Percentiles rank a stretch among this genome's conserved stretches.
phyloP scores from a whole-genome alignment of 2,797 vertebrate genomes.

The Monodelphis domestica region DNA sequence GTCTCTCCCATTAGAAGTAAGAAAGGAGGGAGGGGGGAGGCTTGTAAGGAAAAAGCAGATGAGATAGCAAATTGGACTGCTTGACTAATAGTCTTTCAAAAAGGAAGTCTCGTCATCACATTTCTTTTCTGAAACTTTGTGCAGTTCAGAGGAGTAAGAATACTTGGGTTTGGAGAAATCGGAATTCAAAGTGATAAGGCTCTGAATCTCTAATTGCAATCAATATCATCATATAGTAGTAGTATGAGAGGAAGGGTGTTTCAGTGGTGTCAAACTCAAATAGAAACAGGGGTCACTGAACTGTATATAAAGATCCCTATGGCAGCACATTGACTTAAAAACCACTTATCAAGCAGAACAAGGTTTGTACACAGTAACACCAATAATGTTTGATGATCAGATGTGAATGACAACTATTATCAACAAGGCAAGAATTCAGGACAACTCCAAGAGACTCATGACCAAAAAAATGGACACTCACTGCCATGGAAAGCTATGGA shows the following conservation, averaged over 20 bases:
- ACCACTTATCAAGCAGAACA: too few species aligned
- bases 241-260: background rate
- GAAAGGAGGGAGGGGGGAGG: background rate
- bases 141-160: background rate
- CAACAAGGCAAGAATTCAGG: too few species aligned
- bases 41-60: background rate
- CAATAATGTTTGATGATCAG: too few species aligned
- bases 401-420: too few species aligned
- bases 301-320: background rate
- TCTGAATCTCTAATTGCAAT: background rate
- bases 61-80: background rate
- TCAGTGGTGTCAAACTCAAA: background rate
- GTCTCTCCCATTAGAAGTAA: conserved; percentile 62
- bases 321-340: background rate
- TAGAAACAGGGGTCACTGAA: background rate
- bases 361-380: too few species aligned
- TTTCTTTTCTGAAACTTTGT: conserved; percentile 53
- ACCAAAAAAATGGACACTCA: too few species aligned
- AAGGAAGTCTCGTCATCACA: background rate
- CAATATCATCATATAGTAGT: background rate
- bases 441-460: too few species aligned
- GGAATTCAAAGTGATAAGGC: background rate
- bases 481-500: too few species aligned
- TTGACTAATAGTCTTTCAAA: background rate
- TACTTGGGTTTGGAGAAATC: background rate